Percentiles rank a stretch among this genome's conserved stretches.
These are phyloP conservation scores for Denticeps clupeoides DNA, from an alignment of 2,797 vertebrate species.

Conservation along the genomic window DNA sequence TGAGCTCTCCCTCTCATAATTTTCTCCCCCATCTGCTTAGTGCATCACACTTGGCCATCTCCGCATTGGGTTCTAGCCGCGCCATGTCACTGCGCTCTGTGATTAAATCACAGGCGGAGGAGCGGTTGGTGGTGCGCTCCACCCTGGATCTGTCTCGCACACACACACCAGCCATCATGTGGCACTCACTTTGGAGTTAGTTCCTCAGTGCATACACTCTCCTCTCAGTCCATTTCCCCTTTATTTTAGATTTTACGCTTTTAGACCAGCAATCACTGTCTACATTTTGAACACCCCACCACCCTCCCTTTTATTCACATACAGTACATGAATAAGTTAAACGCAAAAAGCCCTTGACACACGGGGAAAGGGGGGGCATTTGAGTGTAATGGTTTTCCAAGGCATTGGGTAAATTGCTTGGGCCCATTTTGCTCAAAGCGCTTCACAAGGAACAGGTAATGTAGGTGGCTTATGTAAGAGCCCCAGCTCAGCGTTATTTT, in stretches of 20 bases:
- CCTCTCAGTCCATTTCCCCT: constrained; percentile 5
- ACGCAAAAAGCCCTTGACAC: constrained; percentile 50
- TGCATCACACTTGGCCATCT: too few species aligned
- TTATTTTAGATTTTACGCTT: constrained; percentile 37
- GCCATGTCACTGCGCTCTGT: constrained; percentile 11
- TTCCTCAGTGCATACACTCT: constrained; percentile 2
- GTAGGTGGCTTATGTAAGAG: constrained; percentile 45
- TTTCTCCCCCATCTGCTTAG: too few species aligned
- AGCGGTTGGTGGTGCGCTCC: constrained; percentile 12
- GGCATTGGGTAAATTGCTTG: constrained; percentile 38
- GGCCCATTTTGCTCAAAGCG: constrained; percentile 42
- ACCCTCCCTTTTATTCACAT: constrained; percentile 36
- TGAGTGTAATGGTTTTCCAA: constrained; percentile 43
- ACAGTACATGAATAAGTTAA: constrained; percentile 58
- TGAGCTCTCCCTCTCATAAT: too few species aligned
- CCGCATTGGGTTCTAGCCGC: too few species aligned
- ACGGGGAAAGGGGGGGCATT: constrained; percentile 30
- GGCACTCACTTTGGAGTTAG: constrained; percentile 12
- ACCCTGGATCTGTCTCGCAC: constrained; percentile 11
- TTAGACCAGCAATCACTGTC: constrained; percentile 37
- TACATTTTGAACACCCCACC: constrained; percentile 30
- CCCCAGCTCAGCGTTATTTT: constrained; percentile 37
- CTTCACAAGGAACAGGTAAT: constrained; percentile 46
- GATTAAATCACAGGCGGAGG: constrained; percentile 18
- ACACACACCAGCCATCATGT: background rate